Conservation (phyloP, 64 coral and sea anemone genomes). For the Porites lutea region DNA sequence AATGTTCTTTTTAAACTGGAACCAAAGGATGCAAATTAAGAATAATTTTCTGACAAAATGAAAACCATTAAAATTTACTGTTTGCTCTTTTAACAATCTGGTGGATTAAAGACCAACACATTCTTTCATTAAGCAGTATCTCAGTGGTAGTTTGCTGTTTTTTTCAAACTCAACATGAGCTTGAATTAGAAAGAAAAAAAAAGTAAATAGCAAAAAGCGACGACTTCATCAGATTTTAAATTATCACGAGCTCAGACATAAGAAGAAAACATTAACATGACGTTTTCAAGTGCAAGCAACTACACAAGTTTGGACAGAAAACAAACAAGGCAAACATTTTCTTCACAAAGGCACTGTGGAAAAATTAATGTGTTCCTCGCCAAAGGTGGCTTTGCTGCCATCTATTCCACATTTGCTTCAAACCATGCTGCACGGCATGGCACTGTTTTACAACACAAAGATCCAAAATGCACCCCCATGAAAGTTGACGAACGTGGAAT, state of each 20-base stretch:
- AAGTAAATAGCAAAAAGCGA: no score
- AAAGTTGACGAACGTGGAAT: background rate
- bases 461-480: background rate
- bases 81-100: background rate
- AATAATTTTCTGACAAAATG: no score
- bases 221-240: no score
- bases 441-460: conserved; percentile 7
- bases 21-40: no score
- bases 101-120: conserved; percentile 2
- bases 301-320: background rate
- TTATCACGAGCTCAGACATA: no score
- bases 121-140: background rate
- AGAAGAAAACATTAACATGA: background rate
- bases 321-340: conserved; percentile 16
- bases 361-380: conserved; percentile 6
- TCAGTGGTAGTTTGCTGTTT: background rate
- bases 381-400: conserved; percentile 4
- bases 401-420: background rate
- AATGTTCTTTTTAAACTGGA: no score
- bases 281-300: background rate
- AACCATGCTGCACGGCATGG: background rate
- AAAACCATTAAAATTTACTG: background rate
- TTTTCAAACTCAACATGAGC: no score
- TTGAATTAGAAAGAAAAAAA: no score
- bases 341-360: background rate